phyloP scores from a whole-genome alignment of 1,140 invertebrate genomes.

The Halyomorpha halys region DNA sequence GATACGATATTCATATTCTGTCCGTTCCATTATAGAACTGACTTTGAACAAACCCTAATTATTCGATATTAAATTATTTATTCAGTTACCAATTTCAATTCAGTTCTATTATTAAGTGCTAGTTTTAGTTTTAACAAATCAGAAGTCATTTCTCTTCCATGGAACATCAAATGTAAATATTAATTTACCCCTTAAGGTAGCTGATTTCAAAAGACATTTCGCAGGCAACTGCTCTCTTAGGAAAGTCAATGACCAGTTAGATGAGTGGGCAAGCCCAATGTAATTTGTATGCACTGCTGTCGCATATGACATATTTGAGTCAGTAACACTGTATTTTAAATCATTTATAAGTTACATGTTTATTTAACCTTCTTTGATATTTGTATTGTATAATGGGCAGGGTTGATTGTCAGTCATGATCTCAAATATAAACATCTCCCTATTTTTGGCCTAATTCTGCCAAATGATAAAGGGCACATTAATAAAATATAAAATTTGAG shows the following conservation, averaged over 20 bases:
- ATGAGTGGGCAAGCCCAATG: background rate
- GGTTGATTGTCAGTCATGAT: constrained; percentile 18
- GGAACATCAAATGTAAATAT: background rate
- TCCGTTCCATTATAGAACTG: too few relatives aligned
- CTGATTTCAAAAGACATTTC: background rate
- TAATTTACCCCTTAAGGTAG: background rate
- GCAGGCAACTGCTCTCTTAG: constrained; percentile 14
- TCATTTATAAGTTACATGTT: background rate
- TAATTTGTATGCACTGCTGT: background rate
- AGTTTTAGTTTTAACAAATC: background rate
- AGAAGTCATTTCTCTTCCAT: constrained; percentile 1
- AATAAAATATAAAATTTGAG: background rate
- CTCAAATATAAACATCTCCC: constrained; percentile 2
- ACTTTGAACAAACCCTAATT: too few relatives aligned
- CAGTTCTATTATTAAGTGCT: background rate
- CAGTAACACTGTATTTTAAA: background rate
- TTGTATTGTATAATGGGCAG: constrained; percentile 10
- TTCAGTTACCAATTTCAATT: background rate
- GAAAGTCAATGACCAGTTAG: background rate
- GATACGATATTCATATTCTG: too few relatives aligned
- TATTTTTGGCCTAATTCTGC: constrained; percentile 19
- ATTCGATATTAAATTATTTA: background rate
- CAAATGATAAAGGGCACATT: background rate
- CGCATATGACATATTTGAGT: background rate
- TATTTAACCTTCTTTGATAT: constrained; percentile 3